These are phyloP conservation scores for Piezodorus guildinii DNA, from an alignment of 1,140 invertebrate species.

Conservation along the genomic window DNA sequence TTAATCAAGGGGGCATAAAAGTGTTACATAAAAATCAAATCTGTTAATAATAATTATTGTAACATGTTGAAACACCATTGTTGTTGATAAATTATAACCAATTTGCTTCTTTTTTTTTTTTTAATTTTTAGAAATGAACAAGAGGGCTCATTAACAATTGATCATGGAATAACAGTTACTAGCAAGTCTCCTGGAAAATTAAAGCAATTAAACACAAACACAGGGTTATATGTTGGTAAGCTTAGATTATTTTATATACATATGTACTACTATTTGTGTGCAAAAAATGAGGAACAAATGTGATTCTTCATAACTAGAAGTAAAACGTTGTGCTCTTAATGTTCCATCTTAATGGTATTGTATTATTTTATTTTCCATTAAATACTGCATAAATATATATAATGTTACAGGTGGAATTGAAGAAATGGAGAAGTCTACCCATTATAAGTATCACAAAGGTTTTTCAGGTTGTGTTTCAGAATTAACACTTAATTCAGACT, in stretches of 20 bases:
- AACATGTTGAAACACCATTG: no score
- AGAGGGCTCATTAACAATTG: conserved; percentile 71
- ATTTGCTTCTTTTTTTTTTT: not conserved
- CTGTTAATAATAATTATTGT: no score
- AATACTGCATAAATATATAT: no score
- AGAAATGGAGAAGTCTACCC: conserved; percentile 50
- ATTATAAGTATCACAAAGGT: conserved; percentile 54
- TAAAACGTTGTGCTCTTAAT: no score
- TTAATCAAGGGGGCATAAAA: no score
- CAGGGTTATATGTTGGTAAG: conserved; percentile 42
- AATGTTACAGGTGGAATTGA: conserved; percentile 57
- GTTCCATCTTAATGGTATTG: no score
- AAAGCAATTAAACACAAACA: conserved; percentile 73
- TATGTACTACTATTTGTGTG: not conserved
- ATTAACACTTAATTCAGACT: conserved; percentile 65
- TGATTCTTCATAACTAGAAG: no score
- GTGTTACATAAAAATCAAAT: no score
- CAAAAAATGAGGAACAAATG: no score
- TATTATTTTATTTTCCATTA: no score
- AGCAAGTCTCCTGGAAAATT: conserved; percentile 70
- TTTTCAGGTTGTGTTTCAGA: conserved; percentile 71
- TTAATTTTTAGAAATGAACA: conserved; percentile 60
- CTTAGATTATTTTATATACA: not conserved
- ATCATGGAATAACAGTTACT: conserved; percentile 63
- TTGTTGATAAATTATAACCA: not conserved